Evolutionary conservation across 2,797 vertebrate genomes (phyloP), one percentile per base, ranked within the genome.

Genomic region (Eutrigla gurnardus): DNA sequence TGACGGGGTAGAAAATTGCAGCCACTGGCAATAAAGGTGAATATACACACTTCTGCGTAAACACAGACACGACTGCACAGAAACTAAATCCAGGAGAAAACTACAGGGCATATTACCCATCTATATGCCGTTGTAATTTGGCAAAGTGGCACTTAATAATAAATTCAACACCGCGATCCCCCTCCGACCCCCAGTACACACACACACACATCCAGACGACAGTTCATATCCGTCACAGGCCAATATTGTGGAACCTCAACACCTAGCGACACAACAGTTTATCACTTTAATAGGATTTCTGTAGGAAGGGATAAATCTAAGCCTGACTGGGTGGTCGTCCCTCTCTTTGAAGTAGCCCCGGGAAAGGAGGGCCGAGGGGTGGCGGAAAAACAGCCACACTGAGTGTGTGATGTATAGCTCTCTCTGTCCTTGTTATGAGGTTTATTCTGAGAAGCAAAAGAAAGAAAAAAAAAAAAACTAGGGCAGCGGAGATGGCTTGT

Each of bases 201-300:
- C 17, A 35, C 53, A 25, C 37, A 69, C 68, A 37, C 53, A 65
- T 9, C 3, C 33, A 73, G 7, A 86, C 69, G 74, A 70, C 62
- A 72, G 71, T 70, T 88, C 58, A 86, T 78, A 88, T 81, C 75
- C 71, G 80, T 78, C 86, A 81, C 13, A 12, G 61, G 71, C 69
- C 60, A 77, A 73, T 79, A 77, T 63, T 25, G 72, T 65, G 71
- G 78, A 74, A 77, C 64, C 77, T 73, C 73, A 82, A 81, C 75
- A 88, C 62, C 77, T 68, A 37, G 54, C 63, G 57, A 84, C 71
- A 86, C 70, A 78, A 84, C 82, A 82, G 80, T 91, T 90, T 79
- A 88, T 91, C 89, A 87, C 74, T 87, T 82, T 91, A 91, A 92
- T 91, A 77, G 87, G 87, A 91, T 92, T 91, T 87, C 78, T 71